phyloP scores from a whole-genome alignment of 2,888 invertebrate species.

The Sphinx pinastri region DNA sequence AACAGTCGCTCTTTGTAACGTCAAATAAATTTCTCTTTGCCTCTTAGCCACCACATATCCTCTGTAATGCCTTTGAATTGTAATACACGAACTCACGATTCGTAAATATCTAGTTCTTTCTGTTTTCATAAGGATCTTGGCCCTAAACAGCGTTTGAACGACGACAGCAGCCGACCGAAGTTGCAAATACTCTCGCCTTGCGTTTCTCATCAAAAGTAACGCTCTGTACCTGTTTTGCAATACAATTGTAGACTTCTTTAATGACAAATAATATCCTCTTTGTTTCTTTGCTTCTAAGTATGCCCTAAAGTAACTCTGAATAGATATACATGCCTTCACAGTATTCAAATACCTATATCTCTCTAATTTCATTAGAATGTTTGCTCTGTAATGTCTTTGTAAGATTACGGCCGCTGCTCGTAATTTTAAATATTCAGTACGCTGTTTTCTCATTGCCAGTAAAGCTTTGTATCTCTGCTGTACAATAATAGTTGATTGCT shows the following conservation, averaged over 20 bases:
- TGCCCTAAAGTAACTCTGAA: constrained; percentile 73
- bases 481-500: constrained; percentile 50
- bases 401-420: constrained; percentile 46
- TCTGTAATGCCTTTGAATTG: constrained; percentile 11
- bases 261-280: constrained; percentile 55
- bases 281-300: constrained; percentile 50
- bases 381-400: constrained; percentile 67
- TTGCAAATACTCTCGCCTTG: constrained; percentile 52
- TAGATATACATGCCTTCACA: constrained; percentile 57
- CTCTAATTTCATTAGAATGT: constrained; percentile 57
- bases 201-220: constrained; percentile 53
- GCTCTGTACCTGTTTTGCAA: constrained; percentile 66
- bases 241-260: constrained; percentile 49
- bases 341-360: constrained; percentile 61
- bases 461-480: constrained; percentile 71
- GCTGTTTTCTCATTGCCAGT: constrained; percentile 56
- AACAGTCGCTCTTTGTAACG: constrained; percentile 50
- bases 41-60: not conserved
- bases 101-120: constrained; percentile 51
- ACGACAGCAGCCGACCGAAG: constrained; percentile 44
- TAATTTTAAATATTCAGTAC: constrained; percentile 51
- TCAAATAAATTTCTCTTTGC: constrained; percentile 58
- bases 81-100: not conserved
- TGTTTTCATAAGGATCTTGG: constrained; percentile 38
- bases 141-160: constrained; percentile 68